Evolutionary conservation across 2,888 invertebrate species (phyloP), one percentile per base, ranked within the genome.

Genomic region (Augiades crinisus): DNA sequence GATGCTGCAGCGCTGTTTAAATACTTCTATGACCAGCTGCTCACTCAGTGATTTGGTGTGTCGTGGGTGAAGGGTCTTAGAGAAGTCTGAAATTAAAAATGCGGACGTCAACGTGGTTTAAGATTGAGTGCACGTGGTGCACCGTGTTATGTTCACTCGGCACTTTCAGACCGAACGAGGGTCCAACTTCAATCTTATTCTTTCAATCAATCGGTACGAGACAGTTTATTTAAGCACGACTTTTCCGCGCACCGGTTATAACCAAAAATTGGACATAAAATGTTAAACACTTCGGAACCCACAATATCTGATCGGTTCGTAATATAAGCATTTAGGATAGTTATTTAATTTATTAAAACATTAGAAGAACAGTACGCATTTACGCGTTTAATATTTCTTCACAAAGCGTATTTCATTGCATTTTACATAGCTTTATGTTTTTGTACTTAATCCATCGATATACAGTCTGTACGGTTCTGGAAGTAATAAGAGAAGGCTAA

Each of bases 121-220:
- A 31, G 19, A 37, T 37, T 37, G 19, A 37, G 19, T 37, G 36
- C 36, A 37, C 19, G 19, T 19, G 10, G 12, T 5, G 19, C 6
- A 19, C 36, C n/a, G 3, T 21, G 22, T 30, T 46, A 46, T 34
- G 19, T 40, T 63, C 52, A 16, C 43, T 17, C 41, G 45, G 43
- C 40, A 47, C 47, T 47, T 44, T 51, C 37, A 14, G 49, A 44
- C 41, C 27, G 36, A 45, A 49, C 31, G 30, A 46, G 45, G 53
- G 52, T 49, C 46, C 47, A 47, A 44, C 53, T 45, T 27, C 21
- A 50, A 47, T 53, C 41, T 44, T 53, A 46, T 55, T 41, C 41
- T 41, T 41, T 41, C 40, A 14, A 41, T 41, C 40, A 41, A 41
- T 27, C 16, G 24, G 24, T 41, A 27, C 27, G 8, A 41, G 24